A percentile compares a stretch with the other conserved stretches of the same genome.
phyloP scores from a whole-genome alignment of 2,113 vertebrate species.

The Osmerus eperlanus region DNA sequence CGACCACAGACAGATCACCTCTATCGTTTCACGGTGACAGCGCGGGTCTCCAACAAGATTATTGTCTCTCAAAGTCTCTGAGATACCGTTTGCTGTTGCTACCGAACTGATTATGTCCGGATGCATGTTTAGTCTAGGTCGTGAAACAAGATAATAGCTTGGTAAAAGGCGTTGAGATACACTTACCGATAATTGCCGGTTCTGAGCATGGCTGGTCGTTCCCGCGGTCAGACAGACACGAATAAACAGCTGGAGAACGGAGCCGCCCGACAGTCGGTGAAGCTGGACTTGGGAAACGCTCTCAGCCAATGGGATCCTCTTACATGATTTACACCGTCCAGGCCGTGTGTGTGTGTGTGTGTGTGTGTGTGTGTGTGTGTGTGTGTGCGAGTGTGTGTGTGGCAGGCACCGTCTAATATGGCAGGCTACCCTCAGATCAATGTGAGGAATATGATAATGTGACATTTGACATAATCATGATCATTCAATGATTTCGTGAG shows the following conservation, averaged over 20 bases:
- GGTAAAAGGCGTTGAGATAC: neutral
- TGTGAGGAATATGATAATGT: too few species aligned
- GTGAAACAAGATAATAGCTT: neutral
- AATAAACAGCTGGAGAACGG: constrained; percentile 55
- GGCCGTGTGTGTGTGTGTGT: constrained; percentile 11
- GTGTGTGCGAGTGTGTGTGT: neutral
- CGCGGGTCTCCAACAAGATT: too few species aligned
- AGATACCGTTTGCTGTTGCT: too few species aligned
- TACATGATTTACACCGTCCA: constrained; percentile 21
- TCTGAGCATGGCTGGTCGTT: constrained; percentile 62
- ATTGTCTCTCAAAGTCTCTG: too few species aligned
- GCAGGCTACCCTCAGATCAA: too few species aligned
- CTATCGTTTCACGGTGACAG: too few species aligned
- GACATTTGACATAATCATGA: too few species aligned
- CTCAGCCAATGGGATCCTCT: constrained; percentile 73
- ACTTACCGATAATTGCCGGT: constrained; percentile 70
- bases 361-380: neutral
- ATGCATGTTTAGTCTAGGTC: neutral
- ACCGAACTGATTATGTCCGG: neutral
- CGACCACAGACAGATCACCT: too few species aligned
- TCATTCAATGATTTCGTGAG: too few species aligned
- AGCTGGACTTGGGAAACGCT: constrained; percentile 63
- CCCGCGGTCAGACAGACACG: constrained; percentile 46
- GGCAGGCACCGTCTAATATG: constrained; percentile 10
- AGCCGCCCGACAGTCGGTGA: constrained; percentile 52